Conservation (phyloP, 1,140 invertebrate species). For the Pararge aegeria region DNA sequence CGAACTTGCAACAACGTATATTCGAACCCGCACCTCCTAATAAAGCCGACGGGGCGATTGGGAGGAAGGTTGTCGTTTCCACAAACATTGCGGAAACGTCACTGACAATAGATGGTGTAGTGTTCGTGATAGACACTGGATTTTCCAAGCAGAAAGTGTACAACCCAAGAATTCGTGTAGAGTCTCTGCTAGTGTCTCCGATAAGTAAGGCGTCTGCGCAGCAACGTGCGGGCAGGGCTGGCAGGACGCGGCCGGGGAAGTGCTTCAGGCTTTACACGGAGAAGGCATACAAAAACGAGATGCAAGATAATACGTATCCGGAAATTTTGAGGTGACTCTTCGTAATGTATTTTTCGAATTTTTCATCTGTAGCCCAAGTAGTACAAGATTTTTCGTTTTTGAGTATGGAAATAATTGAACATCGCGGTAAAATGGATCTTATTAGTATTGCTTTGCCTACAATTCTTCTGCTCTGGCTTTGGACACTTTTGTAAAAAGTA, state of each 20-base stretch:
- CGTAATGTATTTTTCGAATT: conserved; percentile 24
- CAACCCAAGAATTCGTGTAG: conserved; percentile 86
- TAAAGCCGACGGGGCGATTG: conserved; percentile 96
- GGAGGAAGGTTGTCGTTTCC: conserved; percentile 96
- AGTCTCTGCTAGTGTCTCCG: conserved; percentile 97
- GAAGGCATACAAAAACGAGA: conserved; percentile 98
- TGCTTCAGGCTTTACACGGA: conserved; percentile 99
- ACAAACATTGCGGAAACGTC: conserved; percentile 99
- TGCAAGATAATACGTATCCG: conserved; percentile 99
- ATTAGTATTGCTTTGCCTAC: too few species aligned
- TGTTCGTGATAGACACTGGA: conserved; percentile 99
- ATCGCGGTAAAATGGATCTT: too few species aligned
- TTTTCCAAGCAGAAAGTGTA: conserved; percentile 96
- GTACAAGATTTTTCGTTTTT: too few species aligned
- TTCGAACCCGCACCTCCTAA: conserved; percentile 97
- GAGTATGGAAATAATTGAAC: too few species aligned
- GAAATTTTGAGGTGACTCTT: conserved; percentile 90
- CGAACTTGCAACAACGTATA: conserved; percentile 97
- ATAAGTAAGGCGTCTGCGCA: conserved; percentile 99
- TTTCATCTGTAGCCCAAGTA: neutral
- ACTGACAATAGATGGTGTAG: conserved; percentile 99
- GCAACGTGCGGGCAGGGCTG: conserved; percentile 98
- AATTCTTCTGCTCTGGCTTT: too few species aligned
- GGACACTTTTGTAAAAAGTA: too few species aligned
- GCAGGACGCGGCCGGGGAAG: conserved; percentile 97